Evolutionary conservation across 2,888 invertebrate species (phyloP), one percentile per base, ranked within the genome.

Genomic region (Caenorhabditis zanzibari): DNA sequence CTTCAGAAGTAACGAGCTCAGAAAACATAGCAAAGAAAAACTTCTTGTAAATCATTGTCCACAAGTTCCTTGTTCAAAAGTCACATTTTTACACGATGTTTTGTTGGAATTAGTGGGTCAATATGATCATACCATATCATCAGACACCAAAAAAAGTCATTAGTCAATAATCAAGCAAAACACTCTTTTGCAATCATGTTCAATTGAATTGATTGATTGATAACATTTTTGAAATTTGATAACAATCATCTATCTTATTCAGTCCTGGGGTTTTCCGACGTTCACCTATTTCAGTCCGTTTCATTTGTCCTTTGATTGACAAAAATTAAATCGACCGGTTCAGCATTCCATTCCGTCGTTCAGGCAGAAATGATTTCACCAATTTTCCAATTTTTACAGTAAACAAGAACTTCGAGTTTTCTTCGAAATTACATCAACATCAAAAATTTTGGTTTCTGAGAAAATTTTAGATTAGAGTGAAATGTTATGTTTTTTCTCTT

Each of bases 241-340:
- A 54, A 68, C 16, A 68, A 22, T 35, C 19, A 49, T 28, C 35
- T 32, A 1, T 49, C 68, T 44, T n/a, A 19, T 4, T 47, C 5
- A 19, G 6, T 14, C 4, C 19, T 26, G 26, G 16, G 49, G 47
- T 47, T 32, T 24, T 63, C 19, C 35, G 19, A 22, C 35, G 35
- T 52, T 61, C 72, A 38, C 26, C 35, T 35, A 52, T 61, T 72
- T 54, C 35, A 32, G 38, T 63, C 16, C 22, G 22, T 52, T 54
- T 63, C 28, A 5, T 49, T 61, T 73, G 73, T 74, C 63, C 32
- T 63, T 54, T 74, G 64, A 64, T 54, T 74, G 35, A 54, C 35
- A 68, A 52, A 73, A 63, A 6, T 38, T 6, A 10, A 49, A 38
- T 61, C 74, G 44, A 74, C 74, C 74, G 74, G 74, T 74, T 64